Conservation (phyloP, 2,113 vertebrate species). For the Jacana jacana region DNA sequence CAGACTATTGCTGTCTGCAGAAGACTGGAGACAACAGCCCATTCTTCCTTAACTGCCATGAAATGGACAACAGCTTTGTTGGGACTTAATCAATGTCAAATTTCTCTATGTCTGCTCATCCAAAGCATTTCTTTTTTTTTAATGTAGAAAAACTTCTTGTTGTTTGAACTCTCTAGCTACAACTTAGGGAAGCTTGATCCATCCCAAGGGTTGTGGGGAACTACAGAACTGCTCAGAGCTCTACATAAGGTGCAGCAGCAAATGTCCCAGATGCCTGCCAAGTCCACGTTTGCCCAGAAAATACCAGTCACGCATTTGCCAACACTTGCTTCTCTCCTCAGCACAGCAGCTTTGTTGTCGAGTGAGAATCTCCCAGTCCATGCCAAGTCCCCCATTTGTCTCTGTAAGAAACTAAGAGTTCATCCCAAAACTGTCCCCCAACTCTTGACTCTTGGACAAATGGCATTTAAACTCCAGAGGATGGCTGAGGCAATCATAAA, state of each 20-base stretch:
- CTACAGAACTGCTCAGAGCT: not conserved
- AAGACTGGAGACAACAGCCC: not conserved
- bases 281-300: slow-evolving; percentile 4
- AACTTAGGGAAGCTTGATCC: not conserved
- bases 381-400: not conserved
- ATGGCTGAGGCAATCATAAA: not conserved
- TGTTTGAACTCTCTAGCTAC: not conserved
- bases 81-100: not conserved
- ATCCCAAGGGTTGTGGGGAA: not conserved
- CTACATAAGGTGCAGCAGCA: not conserved
- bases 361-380: not conserved
- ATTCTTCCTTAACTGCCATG: not conserved
- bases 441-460: not conserved
- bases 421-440: not conserved
- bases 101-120: not conserved
- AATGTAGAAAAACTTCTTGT: not conserved
- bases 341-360: not conserved
- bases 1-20: not conserved
- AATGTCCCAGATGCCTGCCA: not conserved
- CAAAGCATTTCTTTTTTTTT: not conserved
- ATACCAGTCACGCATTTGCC: not conserved
- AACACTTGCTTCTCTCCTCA: not conserved
- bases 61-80: not conserved
- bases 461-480: not conserved
- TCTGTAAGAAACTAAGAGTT: not conserved